These are phyloP conservation scores for Narcine bancroftii DNA, from an alignment of 2,113 vertebrate species.

Conservation along the genomic window DNA sequence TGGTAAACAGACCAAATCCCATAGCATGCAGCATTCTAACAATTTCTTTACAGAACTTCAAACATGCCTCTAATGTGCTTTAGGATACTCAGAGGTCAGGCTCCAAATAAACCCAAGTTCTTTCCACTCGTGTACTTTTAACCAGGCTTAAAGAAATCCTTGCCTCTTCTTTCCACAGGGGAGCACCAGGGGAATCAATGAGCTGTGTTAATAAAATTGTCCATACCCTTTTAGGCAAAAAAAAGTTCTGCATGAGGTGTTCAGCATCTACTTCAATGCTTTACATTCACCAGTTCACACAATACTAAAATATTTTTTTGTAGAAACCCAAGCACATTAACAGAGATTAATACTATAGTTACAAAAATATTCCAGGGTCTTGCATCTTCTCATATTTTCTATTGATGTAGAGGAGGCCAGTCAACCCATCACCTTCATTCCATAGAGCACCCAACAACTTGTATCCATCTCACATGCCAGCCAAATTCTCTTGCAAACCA, in stretches of 20 bases:
- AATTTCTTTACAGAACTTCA: not conserved
- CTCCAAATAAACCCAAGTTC: not conserved
- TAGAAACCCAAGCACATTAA: not conserved
- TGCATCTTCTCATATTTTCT: not conserved
- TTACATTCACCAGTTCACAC: not conserved
- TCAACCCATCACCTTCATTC: no score
- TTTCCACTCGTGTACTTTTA: not conserved
- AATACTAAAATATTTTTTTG: not conserved
- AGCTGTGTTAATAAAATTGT: not conserved
- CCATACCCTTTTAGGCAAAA: not conserved
- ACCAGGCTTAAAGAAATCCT: not conserved
- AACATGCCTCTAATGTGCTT: not conserved
- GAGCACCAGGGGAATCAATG: not conserved
- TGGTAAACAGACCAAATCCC: not conserved
- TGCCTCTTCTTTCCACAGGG: not conserved
- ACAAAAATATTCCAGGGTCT: not conserved
- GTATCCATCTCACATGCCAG: no score
- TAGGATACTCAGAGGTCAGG: not conserved
- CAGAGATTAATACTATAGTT: not conserved
- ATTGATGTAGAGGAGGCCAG: no score
- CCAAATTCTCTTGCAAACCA: no score
- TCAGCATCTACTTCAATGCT: not conserved
- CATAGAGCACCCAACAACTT: no score
- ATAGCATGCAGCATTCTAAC: not conserved
- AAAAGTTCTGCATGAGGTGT: not conserved